Evolutionary conservation across 2,113 vertebrate genomes (phyloP).

Genomic region (Leptobrachium leishanense): DNA sequence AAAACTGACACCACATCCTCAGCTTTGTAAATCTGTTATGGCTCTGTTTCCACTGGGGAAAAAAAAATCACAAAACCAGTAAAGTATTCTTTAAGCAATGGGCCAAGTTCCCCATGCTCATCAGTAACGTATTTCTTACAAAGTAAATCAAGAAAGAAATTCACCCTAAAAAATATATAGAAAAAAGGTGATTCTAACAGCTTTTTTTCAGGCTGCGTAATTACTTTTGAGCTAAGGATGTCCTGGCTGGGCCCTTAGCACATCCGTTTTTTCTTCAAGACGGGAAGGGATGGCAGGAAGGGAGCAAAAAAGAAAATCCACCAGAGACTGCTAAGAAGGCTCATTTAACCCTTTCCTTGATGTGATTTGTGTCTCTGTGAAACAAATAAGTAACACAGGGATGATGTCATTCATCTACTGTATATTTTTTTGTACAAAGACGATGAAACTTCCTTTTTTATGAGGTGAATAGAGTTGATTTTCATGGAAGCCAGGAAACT

Average conservation of each 20-base stretch:
- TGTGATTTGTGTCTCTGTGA: not conserved
- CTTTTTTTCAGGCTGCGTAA: conserved; percentile 17
- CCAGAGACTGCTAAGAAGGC: conserved; percentile 55
- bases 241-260: conserved; percentile 57
- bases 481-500: conserved; percentile 38
- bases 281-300: conserved; percentile 56
- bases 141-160: too few relatives aligned
- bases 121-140: too few relatives aligned
- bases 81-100: too few relatives aligned
- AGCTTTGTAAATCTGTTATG: too few relatives aligned
- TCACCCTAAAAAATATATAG: too few relatives aligned
- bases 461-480: conserved; percentile 17
- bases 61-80: too few relatives aligned
- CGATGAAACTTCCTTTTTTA: conserved; percentile 28
- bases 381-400: not conserved
- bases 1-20: too few relatives aligned
- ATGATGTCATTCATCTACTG: conserved; percentile 25
- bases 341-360: conserved; percentile 1
- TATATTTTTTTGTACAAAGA: conserved; percentile 5
- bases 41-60: too few relatives aligned
- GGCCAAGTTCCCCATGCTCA: too few relatives aligned
- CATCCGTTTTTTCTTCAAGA: conserved; percentile 61
- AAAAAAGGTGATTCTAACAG: not conserved
- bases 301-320: conserved; percentile 63
- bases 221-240: conserved; percentile 58